phyloP scores from a whole-genome alignment of 2,113 vertebrate genomes.

The Thryonomys swinderianus region DNA sequence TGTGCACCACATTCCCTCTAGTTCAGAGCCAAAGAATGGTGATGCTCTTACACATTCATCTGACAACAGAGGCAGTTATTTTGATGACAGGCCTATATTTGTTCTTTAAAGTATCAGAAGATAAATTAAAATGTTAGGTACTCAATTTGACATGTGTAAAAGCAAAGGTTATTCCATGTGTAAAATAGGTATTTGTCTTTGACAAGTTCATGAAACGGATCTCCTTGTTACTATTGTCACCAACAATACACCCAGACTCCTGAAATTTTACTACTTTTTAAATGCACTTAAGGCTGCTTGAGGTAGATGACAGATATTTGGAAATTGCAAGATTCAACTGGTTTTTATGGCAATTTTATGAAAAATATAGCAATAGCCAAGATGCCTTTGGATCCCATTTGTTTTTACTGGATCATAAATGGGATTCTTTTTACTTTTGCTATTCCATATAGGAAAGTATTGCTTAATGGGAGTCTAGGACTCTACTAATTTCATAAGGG shows the following conservation, averaged over 20 bases:
- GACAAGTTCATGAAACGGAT: conserved; percentile 43
- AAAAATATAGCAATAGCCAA: conserved; percentile 21
- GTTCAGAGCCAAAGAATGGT: background rate
- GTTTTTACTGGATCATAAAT: conserved; percentile 30
- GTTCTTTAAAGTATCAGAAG: conserved; percentile 59
- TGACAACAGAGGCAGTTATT: conserved; percentile 59
- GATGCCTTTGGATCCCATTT: conserved; percentile 14
- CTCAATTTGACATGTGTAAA: conserved; percentile 47
- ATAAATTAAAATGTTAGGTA: conserved; percentile 71
- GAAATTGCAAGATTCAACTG: background rate
- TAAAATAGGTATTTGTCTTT: conserved; percentile 17
- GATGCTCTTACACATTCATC: conserved; percentile 1
- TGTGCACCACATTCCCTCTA: background rate
- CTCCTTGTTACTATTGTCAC: conserved; percentile 16
- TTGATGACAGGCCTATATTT: conserved; percentile 52
- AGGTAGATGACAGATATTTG: background rate
- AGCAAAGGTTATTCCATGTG: conserved; percentile 64
- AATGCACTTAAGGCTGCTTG: background rate
- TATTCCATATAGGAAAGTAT: conserved; percentile 50
- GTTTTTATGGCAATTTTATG: background rate
- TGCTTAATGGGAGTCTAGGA: conserved; percentile 27
- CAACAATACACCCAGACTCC: background rate
- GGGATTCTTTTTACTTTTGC: conserved; percentile 37
- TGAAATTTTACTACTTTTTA: conserved; percentile 24
- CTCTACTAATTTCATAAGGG: background rate